Evolutionary conservation across 2,113 vertebrate species (phyloP).

Genomic region (Cephalopholis sonnerati): DNA sequence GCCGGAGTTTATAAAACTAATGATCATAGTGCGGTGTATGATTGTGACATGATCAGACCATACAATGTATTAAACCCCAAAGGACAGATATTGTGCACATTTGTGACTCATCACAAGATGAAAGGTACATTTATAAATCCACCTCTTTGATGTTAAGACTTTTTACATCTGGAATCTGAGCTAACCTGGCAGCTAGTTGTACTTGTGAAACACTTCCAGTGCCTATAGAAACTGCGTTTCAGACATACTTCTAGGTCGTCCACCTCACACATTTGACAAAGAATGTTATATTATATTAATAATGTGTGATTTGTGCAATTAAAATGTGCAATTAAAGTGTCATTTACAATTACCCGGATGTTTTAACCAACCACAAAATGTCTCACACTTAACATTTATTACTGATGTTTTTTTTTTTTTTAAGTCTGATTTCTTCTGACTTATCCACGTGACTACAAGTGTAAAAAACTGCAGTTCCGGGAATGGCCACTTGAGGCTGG

Average conservation of each 20-base stretch:
- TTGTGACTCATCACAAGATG: background rate
- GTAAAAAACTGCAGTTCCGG: too few relatives aligned
- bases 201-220: background rate
- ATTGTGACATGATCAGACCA: background rate
- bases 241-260: background rate
- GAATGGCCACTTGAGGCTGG: too few relatives aligned
- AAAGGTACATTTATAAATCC: background rate
- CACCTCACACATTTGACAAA: background rate
- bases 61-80: background rate
- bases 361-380: too few relatives aligned
- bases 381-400: too few relatives aligned
- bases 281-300: too few relatives aligned
- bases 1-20: background rate
- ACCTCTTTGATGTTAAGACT: background rate
- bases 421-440: too few relatives aligned
- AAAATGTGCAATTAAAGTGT: too few relatives aligned
- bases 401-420: too few relatives aligned
- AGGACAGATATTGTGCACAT: background rate
- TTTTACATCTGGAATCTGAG: too few relatives aligned
- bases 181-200: background rate
- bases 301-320: background rate
- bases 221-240: background rate
- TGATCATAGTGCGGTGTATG: too few relatives aligned
- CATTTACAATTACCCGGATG: too few relatives aligned
- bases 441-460: too few relatives aligned